Base-by-base conservation (phyloP, 2,888 invertebrate genomes). In the Clivina fossor region DNA sequence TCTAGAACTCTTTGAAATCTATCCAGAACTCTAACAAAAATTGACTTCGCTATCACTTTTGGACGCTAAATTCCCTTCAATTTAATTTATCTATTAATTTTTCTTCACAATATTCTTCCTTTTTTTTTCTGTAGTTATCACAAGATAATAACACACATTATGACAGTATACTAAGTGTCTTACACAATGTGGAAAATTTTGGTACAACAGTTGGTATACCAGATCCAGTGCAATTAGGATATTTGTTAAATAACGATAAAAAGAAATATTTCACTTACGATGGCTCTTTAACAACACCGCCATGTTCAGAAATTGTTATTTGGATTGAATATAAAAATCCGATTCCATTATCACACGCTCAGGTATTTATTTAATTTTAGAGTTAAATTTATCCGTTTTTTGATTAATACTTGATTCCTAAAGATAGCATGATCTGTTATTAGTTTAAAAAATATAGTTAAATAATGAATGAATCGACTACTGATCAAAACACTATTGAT, bases 241-340 rank as follows among this genome's bases (percentile, higher is more conserved):
- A 80, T 48, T 78, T 83, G 37, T 65, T 84, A 53, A 78, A 76
- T 1, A 70, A 72, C 38, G 77, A 82, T 65, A 71, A 81, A 57
- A 69, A 79, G 28, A 73, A 82, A 30, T 93, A 90, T 74, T 93
- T 86, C 76, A 91, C 90, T 0, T 93, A 93, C 70, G 78, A 80
- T 37, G 93, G 93, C 0, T 92, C 92, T 0, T 71, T 93, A 61
- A 93, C 93, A 2, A 93, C 93, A 2, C 92, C 92, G 2, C 93
- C 93, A 0, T 89, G 88, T 64, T 81, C 81, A 16, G 93, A 93
- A 76, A 85, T 88, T 43, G 93, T 93, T 32, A 85, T 84, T 32
- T 93, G 92, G 92, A 82, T 93, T 56, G 89, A 93, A 65, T 90
- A 89, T 66, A 82, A 83, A 63, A 78, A 85, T 58, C 85, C 89